Percentiles rank a stretch among this genome's conserved stretches.
Evolutionary conservation across 2,888 invertebrate genomes (phyloP).

Genomic region (Tachina fera): DNA sequence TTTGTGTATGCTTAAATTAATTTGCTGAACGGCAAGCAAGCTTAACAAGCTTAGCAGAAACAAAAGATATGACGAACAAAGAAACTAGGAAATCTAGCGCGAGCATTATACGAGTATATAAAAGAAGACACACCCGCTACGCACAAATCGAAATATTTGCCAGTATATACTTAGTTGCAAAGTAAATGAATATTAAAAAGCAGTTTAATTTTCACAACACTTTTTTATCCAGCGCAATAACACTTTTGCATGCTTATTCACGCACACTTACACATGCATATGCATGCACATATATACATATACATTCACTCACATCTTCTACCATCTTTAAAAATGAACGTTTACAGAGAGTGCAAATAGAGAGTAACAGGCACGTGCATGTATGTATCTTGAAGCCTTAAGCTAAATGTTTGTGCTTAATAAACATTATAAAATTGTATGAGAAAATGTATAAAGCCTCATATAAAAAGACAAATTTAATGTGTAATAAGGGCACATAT

Average conservation of each 20-base stretch:
- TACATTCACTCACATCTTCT: neutral
- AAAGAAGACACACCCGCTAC: too few species aligned
- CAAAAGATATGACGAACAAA: slow-evolving; percentile 45
- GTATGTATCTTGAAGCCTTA: slow-evolving; percentile 7
- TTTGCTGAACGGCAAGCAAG: slow-evolving; percentile 52
- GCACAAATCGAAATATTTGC: slow-evolving; percentile 8
- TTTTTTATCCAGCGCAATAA: slow-evolving; percentile 29
- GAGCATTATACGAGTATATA: neutral
- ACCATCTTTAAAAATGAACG: neutral
- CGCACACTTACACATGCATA: neutral
- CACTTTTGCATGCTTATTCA: slow-evolving; percentile 1
- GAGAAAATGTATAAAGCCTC: neutral
- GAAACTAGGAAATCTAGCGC: slow-evolving; percentile 48
- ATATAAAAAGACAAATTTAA: neutral
- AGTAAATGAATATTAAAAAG: slow-evolving; percentile 14
- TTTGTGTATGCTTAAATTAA: slow-evolving; percentile 24
- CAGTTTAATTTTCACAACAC: slow-evolving; percentile 33
- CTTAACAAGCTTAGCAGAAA: slow-evolving; percentile 61
- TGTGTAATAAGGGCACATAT: neutral
- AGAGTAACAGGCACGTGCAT: neutral
- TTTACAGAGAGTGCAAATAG: slow-evolving; percentile 1
- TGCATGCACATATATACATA: neutral
- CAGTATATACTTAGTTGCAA: neutral
- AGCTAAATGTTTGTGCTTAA: slow-evolving; percentile 19
- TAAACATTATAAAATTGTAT: slow-evolving; percentile 14